phyloP scores from a whole-genome alignment of 2,797 vertebrate species.

The Cirrhinus molitorella region DNA sequence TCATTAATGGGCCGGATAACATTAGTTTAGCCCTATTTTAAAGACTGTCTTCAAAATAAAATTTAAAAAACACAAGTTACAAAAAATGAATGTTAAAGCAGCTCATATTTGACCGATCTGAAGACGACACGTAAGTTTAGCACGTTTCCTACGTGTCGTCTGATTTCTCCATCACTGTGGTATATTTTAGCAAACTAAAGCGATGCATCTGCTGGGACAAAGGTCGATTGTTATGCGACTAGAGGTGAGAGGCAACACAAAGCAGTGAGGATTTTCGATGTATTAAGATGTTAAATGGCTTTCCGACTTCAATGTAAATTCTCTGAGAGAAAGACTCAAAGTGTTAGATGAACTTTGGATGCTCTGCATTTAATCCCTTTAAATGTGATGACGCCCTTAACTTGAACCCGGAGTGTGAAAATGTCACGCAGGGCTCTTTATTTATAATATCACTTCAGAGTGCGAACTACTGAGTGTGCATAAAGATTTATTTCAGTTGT shows the following conservation, averaged over 20 bases:
- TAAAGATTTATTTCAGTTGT: constrained; percentile 79
- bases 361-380: constrained; percentile 80
- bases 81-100: background rate
- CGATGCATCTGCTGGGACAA: constrained; percentile 55
- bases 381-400: constrained; percentile 82
- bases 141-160: constrained; percentile 25
- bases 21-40: background rate
- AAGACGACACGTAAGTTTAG: background rate
- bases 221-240: constrained; percentile 61
- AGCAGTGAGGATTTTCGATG: constrained; percentile 61
- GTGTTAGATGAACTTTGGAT: constrained; percentile 78
- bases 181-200: constrained; percentile 33
- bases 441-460: constrained; percentile 80
- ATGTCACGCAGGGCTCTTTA: constrained; percentile 79
- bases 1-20: background rate
- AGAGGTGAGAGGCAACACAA: constrained; percentile 63
- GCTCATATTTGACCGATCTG: background rate
- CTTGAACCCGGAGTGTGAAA: constrained; percentile 84
- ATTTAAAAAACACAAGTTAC: background rate
- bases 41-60: background rate
- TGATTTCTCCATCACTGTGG: constrained; percentile 26
- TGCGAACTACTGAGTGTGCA: constrained; percentile 77
- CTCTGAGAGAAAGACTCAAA: constrained; percentile 80
- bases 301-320: constrained; percentile 79
- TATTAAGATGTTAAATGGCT: constrained; percentile 84